These are phyloP conservation scores for Lagria hirta DNA, from an alignment of 2,888 invertebrate species.

Conservation along the genomic window DNA sequence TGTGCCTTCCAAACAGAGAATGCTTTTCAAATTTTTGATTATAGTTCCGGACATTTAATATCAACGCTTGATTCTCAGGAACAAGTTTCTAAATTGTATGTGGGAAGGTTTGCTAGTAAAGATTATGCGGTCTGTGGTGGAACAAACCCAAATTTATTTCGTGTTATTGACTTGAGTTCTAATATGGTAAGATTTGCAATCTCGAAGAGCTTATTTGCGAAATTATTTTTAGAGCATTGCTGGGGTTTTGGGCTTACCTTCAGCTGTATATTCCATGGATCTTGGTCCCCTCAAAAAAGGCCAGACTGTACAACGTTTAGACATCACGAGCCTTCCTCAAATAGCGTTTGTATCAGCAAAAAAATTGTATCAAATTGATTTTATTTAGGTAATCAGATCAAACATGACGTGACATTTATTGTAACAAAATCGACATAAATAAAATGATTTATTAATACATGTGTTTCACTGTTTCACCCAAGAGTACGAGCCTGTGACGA, in stretches of 20 bases:
- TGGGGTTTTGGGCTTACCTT: conserved; percentile 58
- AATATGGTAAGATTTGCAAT: conserved; percentile 59
- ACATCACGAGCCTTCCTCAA: conserved; percentile 51
- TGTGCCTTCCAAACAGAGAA: conserved; percentile 66
- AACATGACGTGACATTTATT: no score
- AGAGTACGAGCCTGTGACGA: no score
- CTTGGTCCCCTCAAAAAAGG: conserved; percentile 55
- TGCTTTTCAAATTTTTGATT: conserved; percentile 67
- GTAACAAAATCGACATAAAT: no score
- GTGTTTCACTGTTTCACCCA: no score
- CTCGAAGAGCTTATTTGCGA: no score
- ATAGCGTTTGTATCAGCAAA: conserved; percentile 59
- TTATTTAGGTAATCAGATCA: conserved; percentile 30
- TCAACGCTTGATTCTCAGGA: conserved; percentile 61
- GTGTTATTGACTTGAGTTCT: conserved; percentile 63
- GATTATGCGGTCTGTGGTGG: conserved; percentile 64
- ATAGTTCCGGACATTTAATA: conserved; percentile 64
- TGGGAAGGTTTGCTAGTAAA: conserved; percentile 62
- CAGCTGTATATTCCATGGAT: conserved; percentile 61
- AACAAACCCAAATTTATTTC: conserved; percentile 60
- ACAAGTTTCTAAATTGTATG: conserved; percentile 59
- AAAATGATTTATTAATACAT: no score
- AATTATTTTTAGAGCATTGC: conserved; percentile 58
- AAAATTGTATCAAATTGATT: conserved; percentile 58
- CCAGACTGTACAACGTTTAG: conserved; percentile 26